Conservation (phyloP, 2,888 invertebrate species). For the Venusia cambrica region DNA sequence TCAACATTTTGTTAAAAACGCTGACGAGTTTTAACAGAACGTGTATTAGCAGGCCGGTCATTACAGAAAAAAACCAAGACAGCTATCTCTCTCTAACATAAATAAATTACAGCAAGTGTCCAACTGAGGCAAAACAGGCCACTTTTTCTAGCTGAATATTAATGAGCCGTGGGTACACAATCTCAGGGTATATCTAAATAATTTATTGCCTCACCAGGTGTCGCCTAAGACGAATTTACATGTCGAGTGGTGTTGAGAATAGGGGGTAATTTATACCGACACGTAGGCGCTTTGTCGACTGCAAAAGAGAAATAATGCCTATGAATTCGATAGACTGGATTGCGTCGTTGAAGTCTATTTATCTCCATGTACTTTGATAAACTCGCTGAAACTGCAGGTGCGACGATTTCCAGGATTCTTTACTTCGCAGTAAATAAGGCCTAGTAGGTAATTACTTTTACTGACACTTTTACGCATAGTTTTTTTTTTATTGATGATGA, state of each 20-base stretch:
- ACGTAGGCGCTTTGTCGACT: constrained; percentile 21
- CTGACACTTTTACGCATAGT: too few relatives aligned
- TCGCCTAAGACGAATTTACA: constrained; percentile 39
- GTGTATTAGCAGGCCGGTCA: too few relatives aligned
- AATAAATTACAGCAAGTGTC: constrained; percentile 18
- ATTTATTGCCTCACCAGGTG: constrained; percentile 47
- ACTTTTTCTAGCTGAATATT: constrained; percentile 49
- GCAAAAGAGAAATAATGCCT: constrained; percentile 20
- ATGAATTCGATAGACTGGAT: constrained; percentile 13
- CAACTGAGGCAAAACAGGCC: constrained; percentile 24
- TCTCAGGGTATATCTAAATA: constrained; percentile 48
- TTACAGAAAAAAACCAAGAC: too few relatives aligned
- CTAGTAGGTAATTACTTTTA: too few relatives aligned
- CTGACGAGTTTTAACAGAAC: too few relatives aligned
- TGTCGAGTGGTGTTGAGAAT: constrained; percentile 22
- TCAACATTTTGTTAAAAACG: too few relatives aligned
- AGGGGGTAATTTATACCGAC: constrained; percentile 23
- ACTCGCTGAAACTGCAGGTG: constrained; percentile 10
- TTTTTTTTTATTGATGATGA: too few relatives aligned
- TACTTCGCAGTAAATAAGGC: too few relatives aligned
- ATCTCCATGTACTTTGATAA: constrained; percentile 16
- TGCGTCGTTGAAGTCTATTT: constrained; percentile 13
- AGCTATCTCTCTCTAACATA: constrained; percentile 10
- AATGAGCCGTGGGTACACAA: constrained; percentile 45
- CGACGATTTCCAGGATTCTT: background rate